Base-by-base conservation (phyloP, 1,140 invertebrate genomes). In the Schmidtea mediterranea region DNA sequence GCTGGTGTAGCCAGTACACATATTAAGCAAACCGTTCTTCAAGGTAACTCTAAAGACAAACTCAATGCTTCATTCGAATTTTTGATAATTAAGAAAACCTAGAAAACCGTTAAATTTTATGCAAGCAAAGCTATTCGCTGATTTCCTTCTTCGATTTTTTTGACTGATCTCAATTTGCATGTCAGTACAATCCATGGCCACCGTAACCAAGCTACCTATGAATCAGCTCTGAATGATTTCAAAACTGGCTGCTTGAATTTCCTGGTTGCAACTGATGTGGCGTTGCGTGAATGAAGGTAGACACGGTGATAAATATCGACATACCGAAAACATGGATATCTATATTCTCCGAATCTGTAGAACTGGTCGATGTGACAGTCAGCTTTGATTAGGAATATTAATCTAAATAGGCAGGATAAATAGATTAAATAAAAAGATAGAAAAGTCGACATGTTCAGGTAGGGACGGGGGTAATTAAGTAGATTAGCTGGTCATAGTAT, bases 301-400 rank as follows among this genome's bases (percentile, higher is more conserved):
- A 74, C 43, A 78, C 82, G 56, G 86, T 92, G 0, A 75, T 94
- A 5, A 92, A 92, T 61, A 92, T 76, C 58, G 84, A 92, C 62
- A 58, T 92, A 52, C 84, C 86, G 0, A 45, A 6, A 69, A 70
- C 19, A 79, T 89, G 51, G 82, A 87, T 51, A 82, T 87, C 50
- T 92, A 94, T 59, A 82, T 90, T 3, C 87, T 94, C 66, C 71
- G 86, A 40, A 92, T 92, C 58, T 86, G 87, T 1, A 70, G 86
- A 56, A 94, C 87, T 15, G 87, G 86, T 1, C 73, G 86, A 37
- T 79, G 90, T 19, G 86, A 86, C 0, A 89, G 92, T 63, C 62
- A n/a, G n/a, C n/a, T n/a, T n/a, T n/a, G n/a, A n/a, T n/a, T n/a
- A n/a, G n/a, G n/a, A n/a, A n/a, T n/a, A n/a, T n/a, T n/a, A n/a